Base-by-base conservation (phyloP, 1,140 invertebrate genomes). In the Psix sp. region DNA sequence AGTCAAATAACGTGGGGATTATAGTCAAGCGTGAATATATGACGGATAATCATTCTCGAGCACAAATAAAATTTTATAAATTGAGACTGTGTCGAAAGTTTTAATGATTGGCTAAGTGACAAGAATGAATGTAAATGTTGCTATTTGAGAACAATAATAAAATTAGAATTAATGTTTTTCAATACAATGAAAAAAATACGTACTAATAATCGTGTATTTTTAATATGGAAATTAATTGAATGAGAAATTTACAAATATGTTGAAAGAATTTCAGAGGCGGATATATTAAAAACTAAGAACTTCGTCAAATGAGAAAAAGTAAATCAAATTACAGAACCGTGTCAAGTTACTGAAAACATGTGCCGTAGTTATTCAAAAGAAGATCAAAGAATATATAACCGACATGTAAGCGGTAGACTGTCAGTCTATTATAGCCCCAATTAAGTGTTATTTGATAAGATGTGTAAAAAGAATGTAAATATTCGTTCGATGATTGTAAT, bases 351-450 rank as follows among this genome's bases (percentile, higher is more conserved):
- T 46, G 38, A 57, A 63, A 72, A 72, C 59, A 72, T 45, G 59
- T 72, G 67, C 62, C 56, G 16, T 70, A n/a, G 60, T 54, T 17
- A 35, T 51, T 62, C 33, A 54, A 70, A 48, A 36, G 29, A 54
- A 70, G 48, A 70, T 70, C 66, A 70, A 70, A 70, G 66, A 48
- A 70, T 48, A 54, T 70, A 35, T 13, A 38, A 62, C 48, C 48
- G 35, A 31, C 54, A 48, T 13, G 36, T 62, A 60, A 62, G 66
- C 66, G 38, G 26, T 49, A 42, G 16, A 17, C 46, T 43, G 46
- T 54, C 48, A 60, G 54, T 70, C 56, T 70, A 70, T 70, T 70
- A 70, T 42, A 70, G 39, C 56, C 66, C 66, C 48, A 70, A 60
- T 70, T 70, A 60, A 60, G 48, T 54, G 54, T 40, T 46, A 70